These are phyloP conservation scores for Amaurobius ferox DNA, from an alignment of 2,888 invertebrate species.

Conservation along the genomic window DNA sequence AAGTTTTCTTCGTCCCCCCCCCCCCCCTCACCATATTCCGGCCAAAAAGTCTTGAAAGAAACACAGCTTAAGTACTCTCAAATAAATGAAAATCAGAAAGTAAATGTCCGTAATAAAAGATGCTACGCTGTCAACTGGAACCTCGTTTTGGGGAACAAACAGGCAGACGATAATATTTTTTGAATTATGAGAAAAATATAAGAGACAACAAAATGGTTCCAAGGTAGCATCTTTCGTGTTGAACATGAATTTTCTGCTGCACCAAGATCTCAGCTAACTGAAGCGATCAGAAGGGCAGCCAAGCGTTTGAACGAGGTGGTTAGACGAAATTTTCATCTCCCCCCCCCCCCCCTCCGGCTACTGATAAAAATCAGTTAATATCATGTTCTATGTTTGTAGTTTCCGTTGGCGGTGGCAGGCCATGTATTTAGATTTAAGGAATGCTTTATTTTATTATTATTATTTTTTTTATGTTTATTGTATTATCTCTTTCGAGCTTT, in stretches of 20 bases:
- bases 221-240: conserved; percentile 3
- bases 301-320: conserved; percentile 31
- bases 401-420: conserved; percentile 19
- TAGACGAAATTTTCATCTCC: not conserved
- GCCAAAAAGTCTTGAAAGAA: no score
- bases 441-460: not conserved
- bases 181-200: conserved; percentile 2
- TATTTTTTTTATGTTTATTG: not conserved
- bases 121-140: conserved; percentile 19
- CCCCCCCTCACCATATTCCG: no score
- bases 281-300: conserved; percentile 33
- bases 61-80: no score
- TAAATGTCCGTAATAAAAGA: no score
- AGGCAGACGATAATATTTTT: conserved; percentile 27
- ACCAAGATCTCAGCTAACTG: conserved; percentile 14
- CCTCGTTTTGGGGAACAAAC: conserved; percentile 16
- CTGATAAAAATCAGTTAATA: conserved; percentile 59
- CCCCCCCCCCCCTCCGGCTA: no score
- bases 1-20: no score
- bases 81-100: no score
- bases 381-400: conserved; percentile 35
- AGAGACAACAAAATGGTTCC: not conserved
- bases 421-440: not conserved
- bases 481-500: not conserved
- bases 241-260: conserved; percentile 8